Conservation (phyloP, 2,113 vertebrate genomes). For the Paramisgurnus dabryanus region DNA sequence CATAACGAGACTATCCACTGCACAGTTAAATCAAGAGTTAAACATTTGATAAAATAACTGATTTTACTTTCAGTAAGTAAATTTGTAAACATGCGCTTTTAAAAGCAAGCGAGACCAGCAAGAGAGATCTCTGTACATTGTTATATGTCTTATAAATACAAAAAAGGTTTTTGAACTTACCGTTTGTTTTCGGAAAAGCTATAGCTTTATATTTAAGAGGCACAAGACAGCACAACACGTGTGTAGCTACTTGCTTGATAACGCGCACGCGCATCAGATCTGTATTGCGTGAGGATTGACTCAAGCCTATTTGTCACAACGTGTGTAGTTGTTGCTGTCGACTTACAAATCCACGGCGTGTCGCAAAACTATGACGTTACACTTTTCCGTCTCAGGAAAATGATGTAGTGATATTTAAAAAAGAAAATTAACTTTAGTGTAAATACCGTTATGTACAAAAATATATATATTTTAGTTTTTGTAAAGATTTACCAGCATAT, state of each 20-base stretch:
- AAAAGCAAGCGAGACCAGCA: background rate
- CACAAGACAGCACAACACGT: background rate
- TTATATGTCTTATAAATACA: background rate
- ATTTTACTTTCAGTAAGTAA: background rate
- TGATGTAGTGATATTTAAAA: constrained; percentile 12
- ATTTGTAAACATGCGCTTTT: background rate
- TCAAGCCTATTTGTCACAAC: background rate
- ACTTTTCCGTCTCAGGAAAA: background rate
- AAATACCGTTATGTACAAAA: background rate
- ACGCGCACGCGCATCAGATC: background rate
- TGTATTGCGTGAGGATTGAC: background rate
- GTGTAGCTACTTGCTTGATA: background rate
- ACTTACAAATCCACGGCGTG: background rate
- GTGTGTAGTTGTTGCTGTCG: background rate
- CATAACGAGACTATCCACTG: background rate
- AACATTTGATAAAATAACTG: too few relatives aligned
- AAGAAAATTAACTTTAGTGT: background rate
- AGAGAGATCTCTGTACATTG: too few relatives aligned
- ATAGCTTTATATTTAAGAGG: background rate
- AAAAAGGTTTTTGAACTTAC: background rate
- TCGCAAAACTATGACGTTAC: background rate
- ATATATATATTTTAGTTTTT: background rate
- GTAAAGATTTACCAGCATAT: background rate
- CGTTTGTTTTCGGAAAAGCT: background rate
- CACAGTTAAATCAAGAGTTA: background rate